Base-by-base conservation (phyloP, 2,888 invertebrate genomes). In the Parelbella ahira region DNA sequence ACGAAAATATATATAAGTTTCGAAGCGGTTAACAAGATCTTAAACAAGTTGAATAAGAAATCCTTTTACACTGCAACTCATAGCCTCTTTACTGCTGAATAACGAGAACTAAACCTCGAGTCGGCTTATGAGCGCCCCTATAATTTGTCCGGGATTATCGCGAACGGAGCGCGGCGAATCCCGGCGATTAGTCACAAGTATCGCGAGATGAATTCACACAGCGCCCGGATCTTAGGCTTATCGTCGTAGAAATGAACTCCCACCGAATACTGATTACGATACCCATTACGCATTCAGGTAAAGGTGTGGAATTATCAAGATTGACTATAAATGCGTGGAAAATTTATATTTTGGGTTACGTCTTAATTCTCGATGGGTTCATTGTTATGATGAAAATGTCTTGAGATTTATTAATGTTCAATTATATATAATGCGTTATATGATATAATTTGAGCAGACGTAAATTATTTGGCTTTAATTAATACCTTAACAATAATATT, bases 161-260 rank as follows among this genome's bases (percentile, higher is more conserved):
- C 68, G 73, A 77, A 76, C 79, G 80, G 69, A 61, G 68, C 66
- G 71, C 68, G 68, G 64, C 63, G 73, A 79, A 83, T 82, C 84
- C 83, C 63, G 58, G 68, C 83, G 86, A 86, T 86, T 86, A 86
- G 86, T 84, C 82, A 80, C 80, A 78, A 83, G 80, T 74, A 80
- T 79, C 80, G 76, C 78, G 70, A 67, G 73, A 76, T 60, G 62
- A 64, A 61, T 64, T 61, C 58, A 51, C 60, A 61, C 54, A 54
- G 59, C 50, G 47, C 45, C 48, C 50, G 54, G 60, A 60, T 55
- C 54, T 56, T 49, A 48, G 60, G 78, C 77, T 80, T 79, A 79
- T 79, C 78, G 65, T 60, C 48, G 54, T 57, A 56, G 60, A 65
- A 67, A 67, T 60, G 68, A 61, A 80, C 83, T 68, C 68, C 58